phyloP scores from a whole-genome alignment of 2,113 vertebrate genomes.

The Lophotis ruficrista region DNA sequence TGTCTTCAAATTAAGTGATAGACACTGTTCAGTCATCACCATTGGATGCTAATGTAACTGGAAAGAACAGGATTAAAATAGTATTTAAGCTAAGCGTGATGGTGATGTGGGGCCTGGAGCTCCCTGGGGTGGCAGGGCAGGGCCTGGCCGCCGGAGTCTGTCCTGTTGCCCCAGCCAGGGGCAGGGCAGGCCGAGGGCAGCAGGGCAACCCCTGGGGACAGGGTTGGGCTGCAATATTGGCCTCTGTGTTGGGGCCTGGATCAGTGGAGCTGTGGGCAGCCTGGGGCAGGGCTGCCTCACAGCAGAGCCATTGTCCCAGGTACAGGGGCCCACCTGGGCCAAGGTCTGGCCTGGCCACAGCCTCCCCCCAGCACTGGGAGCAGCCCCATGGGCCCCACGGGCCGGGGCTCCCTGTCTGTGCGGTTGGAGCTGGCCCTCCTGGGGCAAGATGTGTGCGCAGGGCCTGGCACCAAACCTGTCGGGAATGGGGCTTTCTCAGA shows the following conservation, averaged over 20 bases:
- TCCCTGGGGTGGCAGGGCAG: rapidly evolving
- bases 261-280: not conserved
- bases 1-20: not conserved
- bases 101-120: rapidly evolving
- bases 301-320: not conserved
- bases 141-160: rapidly evolving
- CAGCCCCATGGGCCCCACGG: rapidly evolving
- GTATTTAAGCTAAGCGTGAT: not conserved
- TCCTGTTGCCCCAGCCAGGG: no score
- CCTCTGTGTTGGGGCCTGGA: no score
- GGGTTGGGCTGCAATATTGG: no score
- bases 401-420: rapidly evolving
- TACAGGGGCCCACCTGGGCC: not conserved
- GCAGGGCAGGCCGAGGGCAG: not conserved
- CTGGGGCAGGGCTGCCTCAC: rapidly evolving
- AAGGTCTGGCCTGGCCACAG: not conserved
- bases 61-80: not conserved
- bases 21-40: not conserved
- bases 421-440: rapidly evolving
- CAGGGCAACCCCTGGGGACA: not conserved
- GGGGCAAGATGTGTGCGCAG: not conserved
- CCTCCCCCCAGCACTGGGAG: no score
- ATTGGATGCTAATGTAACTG: not conserved
- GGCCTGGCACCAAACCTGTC: not conserved
- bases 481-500: not conserved